Evolutionary conservation across 2,113 vertebrate species (phyloP).

Genomic region (Anarrhichthys ocellatus): DNA sequence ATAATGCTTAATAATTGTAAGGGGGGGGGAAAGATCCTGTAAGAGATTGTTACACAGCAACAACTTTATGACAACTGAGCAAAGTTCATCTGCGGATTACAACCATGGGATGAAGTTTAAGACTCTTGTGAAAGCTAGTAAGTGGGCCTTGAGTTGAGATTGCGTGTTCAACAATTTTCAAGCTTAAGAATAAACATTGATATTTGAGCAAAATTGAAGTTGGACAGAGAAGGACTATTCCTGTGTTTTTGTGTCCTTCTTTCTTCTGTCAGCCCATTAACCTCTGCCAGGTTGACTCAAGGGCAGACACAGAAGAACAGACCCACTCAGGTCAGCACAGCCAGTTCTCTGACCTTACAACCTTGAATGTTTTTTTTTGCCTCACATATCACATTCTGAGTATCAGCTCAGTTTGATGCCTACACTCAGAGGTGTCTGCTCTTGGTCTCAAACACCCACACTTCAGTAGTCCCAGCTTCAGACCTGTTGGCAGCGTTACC

Average conservation of each 20-base stretch:
- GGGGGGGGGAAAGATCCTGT: too few species aligned
- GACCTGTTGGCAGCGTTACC: slow-evolving; percentile 4
- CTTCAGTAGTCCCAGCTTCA: slow-evolving; percentile 20
- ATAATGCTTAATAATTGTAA: background rate
- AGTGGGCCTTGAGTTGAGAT: background rate
- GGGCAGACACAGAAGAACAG: background rate
- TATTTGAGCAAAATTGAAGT: background rate
- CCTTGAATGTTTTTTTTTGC: background rate
- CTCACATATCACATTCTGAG: background rate
- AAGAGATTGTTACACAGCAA: background rate
- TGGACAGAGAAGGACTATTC: background rate
- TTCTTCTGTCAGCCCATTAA: background rate
- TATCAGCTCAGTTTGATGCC: slow-evolving; percentile 10
- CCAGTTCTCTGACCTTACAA: background rate
- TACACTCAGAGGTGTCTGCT: slow-evolving; percentile 13
- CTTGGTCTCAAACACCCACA: slow-evolving; percentile 13
- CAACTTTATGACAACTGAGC: background rate
- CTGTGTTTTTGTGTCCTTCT: background rate
- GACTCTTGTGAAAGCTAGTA: background rate
- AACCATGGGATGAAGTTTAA: background rate
- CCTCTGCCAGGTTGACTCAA: background rate
- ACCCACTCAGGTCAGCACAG: background rate
- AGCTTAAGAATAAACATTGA: background rate
- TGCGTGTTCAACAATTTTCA: background rate
- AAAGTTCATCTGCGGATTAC: background rate